Evolutionary conservation across 2,888 invertebrate genomes (phyloP), one percentile per base, ranked within the genome.

Genomic region (Barypeithes pellucidus): DNA sequence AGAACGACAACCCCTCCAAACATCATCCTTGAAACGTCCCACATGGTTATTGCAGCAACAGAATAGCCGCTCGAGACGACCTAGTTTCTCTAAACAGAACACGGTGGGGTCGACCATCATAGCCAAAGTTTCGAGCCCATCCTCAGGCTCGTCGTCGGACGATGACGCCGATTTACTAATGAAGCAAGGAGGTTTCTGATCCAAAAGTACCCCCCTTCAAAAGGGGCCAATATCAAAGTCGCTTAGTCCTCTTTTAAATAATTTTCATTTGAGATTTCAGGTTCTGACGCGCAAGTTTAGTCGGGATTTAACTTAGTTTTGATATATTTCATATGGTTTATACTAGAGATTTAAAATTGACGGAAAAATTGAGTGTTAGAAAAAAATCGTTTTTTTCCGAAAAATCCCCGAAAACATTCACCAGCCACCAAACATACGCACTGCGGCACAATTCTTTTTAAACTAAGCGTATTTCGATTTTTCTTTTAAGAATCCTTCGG

Each of bases 21-120:
- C 78, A 3, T 82, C 80, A 2, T 79, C 81, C 12, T 76, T 81
- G 22, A 79, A 83, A 67, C 81, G 85, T 41, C 82, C 85, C 0
- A 83, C 83, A 85, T 84, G 83, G 79, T 83, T 82, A 79, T 85
- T 72, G 18, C 72, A 75, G 29, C 67, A 76, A 33, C 77, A 83
- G 79, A 79, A 80, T 79, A 67, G 83, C 59, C 89, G 89, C 79
- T 87, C 89, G 79, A 90, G 89, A 22, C 88, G 89, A 76, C 89
- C 89, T 75, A 91, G 89, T 82, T 87, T 87, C 20, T 90, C 89
- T 78, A 89, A 89, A 60, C 92, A 90, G 85, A 89, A 50, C 75
- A 89, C 90, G 43, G 87, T 90, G 84, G 91, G 90, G 9, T 88
- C 90, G 0, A 89, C 89, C 0, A 85, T 92, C 11, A 89, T 93